Base-by-base conservation (phyloP, 2,888 invertebrate genomes). In the Smittia aterrima region DNA sequence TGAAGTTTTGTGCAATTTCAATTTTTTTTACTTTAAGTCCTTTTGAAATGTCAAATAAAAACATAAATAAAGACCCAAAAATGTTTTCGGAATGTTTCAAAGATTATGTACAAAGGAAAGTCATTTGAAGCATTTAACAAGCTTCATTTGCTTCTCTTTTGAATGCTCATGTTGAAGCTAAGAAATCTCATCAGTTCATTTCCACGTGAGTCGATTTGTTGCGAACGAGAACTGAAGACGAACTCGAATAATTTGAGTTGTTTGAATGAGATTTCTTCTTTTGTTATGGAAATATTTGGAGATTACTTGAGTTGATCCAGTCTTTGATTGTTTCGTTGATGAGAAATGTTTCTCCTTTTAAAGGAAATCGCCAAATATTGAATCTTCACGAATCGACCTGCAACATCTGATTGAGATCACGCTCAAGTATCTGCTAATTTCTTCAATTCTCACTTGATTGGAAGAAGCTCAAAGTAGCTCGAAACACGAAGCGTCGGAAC, bases 51-150 rank as follows among this genome's bases (percentile, higher is more conserved):
- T 47, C 47, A 47, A 47, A 11, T 3, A 47, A 47, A 38, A 38
- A 38, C 4, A 7, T 38, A 4, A 38, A 38, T 38, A 38, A 38
- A 38, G 11, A 38, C 4, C 38, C n/a, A n/a, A n/a, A n/a, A n/a
- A n/a, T n/a, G n/a, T n/a, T n/a, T n/a, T n/a, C n/a, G n/a, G n/a
- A 64, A 11, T 25, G 2, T 64, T 27, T 64, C 32, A 4, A 53
- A 11, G 11, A 6, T 6, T 53, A n/a, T 11, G 16, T 13, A 71
- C 71, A 71, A 71, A 58, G 54, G 71, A 71, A 71, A 71, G 71
- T 71, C 71, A 71, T 72, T 72, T 72, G 54, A 62, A 24, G 72
- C 40, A 54, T 62, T 72, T 58, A 62, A 38, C 62, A 27, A 18
- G 70, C 54, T 71, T 72, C 72, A 72, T 72, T 72, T 25, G 32